Evolutionary conservation across 2,113 vertebrate genomes (phyloP).

Genomic region (Syrrhaptes paradoxus): DNA sequence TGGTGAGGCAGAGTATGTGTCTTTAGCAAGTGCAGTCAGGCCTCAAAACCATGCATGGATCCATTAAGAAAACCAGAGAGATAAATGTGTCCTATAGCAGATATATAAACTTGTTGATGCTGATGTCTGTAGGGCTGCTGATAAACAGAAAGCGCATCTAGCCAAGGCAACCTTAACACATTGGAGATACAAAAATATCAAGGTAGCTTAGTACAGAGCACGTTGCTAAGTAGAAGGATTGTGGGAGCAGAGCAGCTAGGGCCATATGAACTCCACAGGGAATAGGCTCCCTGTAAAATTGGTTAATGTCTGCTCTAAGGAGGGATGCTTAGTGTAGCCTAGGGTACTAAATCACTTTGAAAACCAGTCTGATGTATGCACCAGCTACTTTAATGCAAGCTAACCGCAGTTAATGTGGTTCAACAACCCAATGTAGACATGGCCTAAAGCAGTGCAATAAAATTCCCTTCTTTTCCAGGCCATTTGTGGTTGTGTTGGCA

Average conservation of each 20-base stretch:
- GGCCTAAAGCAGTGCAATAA: constrained; percentile 47
- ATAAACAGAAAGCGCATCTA: background rate
- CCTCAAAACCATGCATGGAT: background rate
- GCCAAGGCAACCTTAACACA: background rate
- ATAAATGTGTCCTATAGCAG: background rate
- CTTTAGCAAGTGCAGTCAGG: background rate
- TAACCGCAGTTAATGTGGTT: constrained; percentile 18
- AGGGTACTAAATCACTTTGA: constrained; percentile 22
- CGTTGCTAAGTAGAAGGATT: background rate
- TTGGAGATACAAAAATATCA: background rate
- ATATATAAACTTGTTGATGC: background rate
- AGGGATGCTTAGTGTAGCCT: background rate
- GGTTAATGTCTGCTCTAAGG: background rate
- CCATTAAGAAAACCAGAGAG: background rate
- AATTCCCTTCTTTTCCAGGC: constrained; percentile 29
- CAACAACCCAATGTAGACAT: constrained; percentile 2
- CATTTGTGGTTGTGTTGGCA: constrained; percentile 24
- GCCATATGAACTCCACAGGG: background rate
- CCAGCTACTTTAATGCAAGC: background rate
- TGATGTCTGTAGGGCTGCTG: background rate
- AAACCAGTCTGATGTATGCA: background rate
- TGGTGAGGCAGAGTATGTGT: background rate
- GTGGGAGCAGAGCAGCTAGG: background rate
- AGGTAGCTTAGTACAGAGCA: background rate
- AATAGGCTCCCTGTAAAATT: background rate